Evolutionary conservation across 2,888 invertebrate genomes (phyloP), one percentile per base, ranked within the genome.

Genomic region (Polyploca ridens): DNA sequence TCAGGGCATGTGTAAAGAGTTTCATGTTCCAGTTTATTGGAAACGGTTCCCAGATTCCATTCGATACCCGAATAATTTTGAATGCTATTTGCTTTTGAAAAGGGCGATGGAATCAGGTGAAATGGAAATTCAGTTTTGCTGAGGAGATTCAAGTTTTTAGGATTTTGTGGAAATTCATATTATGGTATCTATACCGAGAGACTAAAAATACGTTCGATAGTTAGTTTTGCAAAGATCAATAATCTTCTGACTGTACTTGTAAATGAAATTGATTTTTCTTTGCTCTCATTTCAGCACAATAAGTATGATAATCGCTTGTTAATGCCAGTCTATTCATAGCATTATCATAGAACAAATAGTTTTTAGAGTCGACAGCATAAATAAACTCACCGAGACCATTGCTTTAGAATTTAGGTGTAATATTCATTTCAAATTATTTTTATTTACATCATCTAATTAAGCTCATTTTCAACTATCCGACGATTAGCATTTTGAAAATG

Each of bases 1-100:
- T 62, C 62, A 16, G 13, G 27, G 58, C 19, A 41, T 54, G 38
- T 41, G 62, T 33, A 57, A 33, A 62, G 61, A 61, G 61, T 61
- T 61, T 38, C 41, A 44, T 61, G 61, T 61, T 13, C 27, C 19
- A 2, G 19, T 61, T 61, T 19, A 60, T 60, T 60, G 35, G 35
- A 38, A 60, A 60, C n/a, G 54, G 16, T 38, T 38, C 38, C 35
- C 38, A 60, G 59, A 60, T 60, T 60, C 35, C n/a, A 19, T 60
- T 58, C 63, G 58, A 46, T 16, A 62, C 7, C n/a, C 16, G 19
- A 54, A 54, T 54, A 54, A 19, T 54, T 54, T 54, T 54, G 5
- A n/a, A 54, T 19, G 54, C 2, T 54, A 16, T 49, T 54, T 16
- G 49, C 16, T n/a, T 46, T 46, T 19, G 19, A 16, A 46, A n/a